These are phyloP conservation scores for Hyperoplus immaculatus DNA, from an alignment of 2,797 vertebrate genomes.

Conservation along the genomic window DNA sequence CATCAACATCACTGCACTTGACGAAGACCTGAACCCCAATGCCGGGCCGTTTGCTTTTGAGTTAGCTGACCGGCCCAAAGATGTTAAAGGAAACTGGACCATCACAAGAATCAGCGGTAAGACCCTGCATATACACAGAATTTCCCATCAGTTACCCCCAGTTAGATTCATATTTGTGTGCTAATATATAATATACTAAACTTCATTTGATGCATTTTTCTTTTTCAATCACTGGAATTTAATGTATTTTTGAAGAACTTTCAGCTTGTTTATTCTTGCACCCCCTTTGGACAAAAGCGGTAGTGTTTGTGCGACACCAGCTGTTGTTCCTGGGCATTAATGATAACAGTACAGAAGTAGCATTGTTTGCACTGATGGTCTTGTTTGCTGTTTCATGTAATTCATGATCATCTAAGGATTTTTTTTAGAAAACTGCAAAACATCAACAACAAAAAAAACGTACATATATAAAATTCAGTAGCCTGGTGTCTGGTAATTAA, in stretches of 20 bases:
- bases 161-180: not conserved
- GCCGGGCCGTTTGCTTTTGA: slow-evolving; percentile 96
- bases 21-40: slow-evolving; percentile 95
- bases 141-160: not conserved
- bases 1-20: slow-evolving; percentile 97
- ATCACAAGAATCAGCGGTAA: slow-evolving; percentile 94
- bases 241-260: slow-evolving; percentile 5
- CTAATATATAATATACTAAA: too few species aligned
- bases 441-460: not conserved
- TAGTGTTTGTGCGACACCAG: too few species aligned
- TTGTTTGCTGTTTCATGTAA: too few species aligned
- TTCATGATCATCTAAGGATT: too few species aligned
- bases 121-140: slow-evolving; percentile 14
- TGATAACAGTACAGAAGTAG: too few species aligned
- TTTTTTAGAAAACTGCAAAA: not conserved
- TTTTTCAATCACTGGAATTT: not conserved
- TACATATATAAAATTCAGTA: not conserved
- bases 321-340: too few species aligned
- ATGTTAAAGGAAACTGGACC: slow-evolving; percentile 96
- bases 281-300: too few species aligned
- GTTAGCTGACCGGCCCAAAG: slow-evolving; percentile 88
- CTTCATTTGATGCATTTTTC: not conserved
- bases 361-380: too few species aligned
- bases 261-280: too few species aligned
- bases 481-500: slow-evolving; percentile 30